Evolutionary conservation across 2,113 vertebrate genomes (phyloP).

Genomic region (Blennius ocellaris): DNA sequence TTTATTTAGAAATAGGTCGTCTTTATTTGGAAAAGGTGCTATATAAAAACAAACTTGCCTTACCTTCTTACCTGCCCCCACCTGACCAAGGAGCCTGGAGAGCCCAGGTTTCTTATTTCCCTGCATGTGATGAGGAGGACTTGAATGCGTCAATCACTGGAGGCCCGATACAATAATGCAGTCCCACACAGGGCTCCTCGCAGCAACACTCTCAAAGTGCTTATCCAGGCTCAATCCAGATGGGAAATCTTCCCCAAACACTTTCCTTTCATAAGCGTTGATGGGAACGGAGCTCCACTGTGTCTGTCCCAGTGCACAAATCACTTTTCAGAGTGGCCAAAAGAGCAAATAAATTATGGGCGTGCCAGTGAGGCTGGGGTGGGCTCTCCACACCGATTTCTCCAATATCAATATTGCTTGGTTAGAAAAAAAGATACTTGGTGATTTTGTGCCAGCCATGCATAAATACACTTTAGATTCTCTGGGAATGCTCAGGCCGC

Average conservation of each 20-base stretch:
- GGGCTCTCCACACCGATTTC: constrained; percentile 29
- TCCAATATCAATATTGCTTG: constrained; percentile 46
- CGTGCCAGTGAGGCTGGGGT: constrained; percentile 10
- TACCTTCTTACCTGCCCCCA: no score
- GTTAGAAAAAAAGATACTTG: not conserved
- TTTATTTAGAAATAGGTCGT: no score
- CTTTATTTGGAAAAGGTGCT: no score
- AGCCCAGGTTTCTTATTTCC: no score
- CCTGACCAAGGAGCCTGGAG: no score
- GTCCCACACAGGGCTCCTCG: constrained; percentile 61
- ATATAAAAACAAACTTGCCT: no score
- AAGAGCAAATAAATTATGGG: constrained; percentile 54
- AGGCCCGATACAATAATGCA: constrained; percentile 65
- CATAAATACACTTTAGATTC: constrained; percentile 40
- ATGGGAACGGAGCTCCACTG: constrained; percentile 56
- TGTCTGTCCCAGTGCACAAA: constrained; percentile 67
- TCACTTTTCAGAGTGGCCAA: constrained; percentile 60
- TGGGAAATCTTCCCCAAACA: constrained; percentile 77
- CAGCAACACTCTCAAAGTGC: constrained; percentile 70
- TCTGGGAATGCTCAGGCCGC: constrained; percentile 17
- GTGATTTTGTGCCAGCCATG: constrained; percentile 19
- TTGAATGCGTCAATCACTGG: constrained; percentile 47
- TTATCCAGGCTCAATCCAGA: constrained; percentile 76
- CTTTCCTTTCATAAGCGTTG: constrained; percentile 74
- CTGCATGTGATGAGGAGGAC: no score